These are phyloP conservation scores for Junonia oenone DNA, from an alignment of 2,888 invertebrate genomes.

Conservation along the genomic window DNA sequence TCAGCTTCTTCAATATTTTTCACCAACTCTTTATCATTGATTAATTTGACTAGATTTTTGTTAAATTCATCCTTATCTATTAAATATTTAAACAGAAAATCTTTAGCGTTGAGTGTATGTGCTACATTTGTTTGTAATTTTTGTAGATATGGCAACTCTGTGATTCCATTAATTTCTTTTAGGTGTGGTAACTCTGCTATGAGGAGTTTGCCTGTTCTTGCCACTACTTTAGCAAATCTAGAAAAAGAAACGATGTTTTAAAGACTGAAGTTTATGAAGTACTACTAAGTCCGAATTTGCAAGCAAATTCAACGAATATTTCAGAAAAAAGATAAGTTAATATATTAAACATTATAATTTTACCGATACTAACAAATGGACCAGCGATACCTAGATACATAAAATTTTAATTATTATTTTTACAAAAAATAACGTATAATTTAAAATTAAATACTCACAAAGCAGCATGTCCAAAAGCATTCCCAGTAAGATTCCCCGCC, in stretches of 20 bases:
- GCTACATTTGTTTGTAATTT: slow-evolving; percentile 44
- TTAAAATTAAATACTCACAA: slow-evolving; percentile 61
- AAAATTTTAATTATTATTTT: no score
- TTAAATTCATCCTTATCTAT: slow-evolving; percentile 30
- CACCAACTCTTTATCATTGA: slow-evolving; percentile 33
- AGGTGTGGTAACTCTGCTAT: slow-evolving; percentile 56
- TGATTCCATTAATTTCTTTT: slow-evolving; percentile 54
- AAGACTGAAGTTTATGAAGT: no score
- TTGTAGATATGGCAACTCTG: slow-evolving; percentile 43
- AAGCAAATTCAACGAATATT: no score
- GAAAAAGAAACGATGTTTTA: no score
- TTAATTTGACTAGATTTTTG: slow-evolving; percentile 31
- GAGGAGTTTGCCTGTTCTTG: slow-evolving; percentile 47
- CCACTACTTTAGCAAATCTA: slow-evolving; percentile 52
- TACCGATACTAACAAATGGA: no score
- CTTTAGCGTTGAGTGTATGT: slow-evolving; percentile 45
- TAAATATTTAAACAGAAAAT: slow-evolving; percentile 42
- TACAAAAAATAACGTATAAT: no score
- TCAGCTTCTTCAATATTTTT: slow-evolving; percentile 41
- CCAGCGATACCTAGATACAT: no score
- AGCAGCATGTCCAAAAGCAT: slow-evolving; percentile 55
- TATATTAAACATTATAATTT: no score
- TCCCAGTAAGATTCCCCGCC: slow-evolving; percentile 46
- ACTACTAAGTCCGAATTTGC: no score
- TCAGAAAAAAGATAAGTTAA: no score